Evolutionary conservation across 2,797 vertebrate species (phyloP), one percentile per base, ranked within the genome.

Genomic region (Amazona finschi): DNA sequence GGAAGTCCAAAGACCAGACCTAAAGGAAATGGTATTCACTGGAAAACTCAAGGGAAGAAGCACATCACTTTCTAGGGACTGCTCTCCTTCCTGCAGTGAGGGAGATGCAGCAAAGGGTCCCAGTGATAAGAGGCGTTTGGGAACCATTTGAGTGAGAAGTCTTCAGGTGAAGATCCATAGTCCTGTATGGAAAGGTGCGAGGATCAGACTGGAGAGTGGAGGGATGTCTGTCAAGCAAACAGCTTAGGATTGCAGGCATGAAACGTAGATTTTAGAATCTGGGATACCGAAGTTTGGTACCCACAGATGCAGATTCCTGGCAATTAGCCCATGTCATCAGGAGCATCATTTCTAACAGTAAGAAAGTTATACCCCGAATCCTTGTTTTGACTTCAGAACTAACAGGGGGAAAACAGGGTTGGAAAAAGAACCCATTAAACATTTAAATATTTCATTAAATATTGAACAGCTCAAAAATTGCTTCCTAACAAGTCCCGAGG

Each of bases 361-460:
- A 72, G 87, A 62, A 89, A 92, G 85, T 94, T 79, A 66, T 89
- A 79, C 87, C 44, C 44, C 17, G 5, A 28, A 21, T 73, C 87
- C 77, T 69, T 65, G 58, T 53, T 60, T 58, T 52, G 83, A 78
- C 57, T 88, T 76, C 46, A 36, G 74, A 94, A 27, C 39, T 81
- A 66, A 28, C 57, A 58, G 71, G 58, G 62, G 64, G 41, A 93
- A 97, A 95, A 89, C 53, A 50, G 88, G 84, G 66, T 90, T 91
- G 91, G 85, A 64, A 92, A 95, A 97, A 96, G 88, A 93, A 78
- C 49, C 89, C 53, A 94, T 97, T 96, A 97, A 97, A 96, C 91
- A 96, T 97, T 97, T 95, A 97, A 97, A 95, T 97, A 94, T 94
- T 90, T 78, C 83, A 97, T 98, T 96, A 97, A 97, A 96, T 97